These are phyloP conservation scores for Protonibea diacanthus DNA, from an alignment of 2,797 vertebrate genomes.

Conservation along the genomic window DNA sequence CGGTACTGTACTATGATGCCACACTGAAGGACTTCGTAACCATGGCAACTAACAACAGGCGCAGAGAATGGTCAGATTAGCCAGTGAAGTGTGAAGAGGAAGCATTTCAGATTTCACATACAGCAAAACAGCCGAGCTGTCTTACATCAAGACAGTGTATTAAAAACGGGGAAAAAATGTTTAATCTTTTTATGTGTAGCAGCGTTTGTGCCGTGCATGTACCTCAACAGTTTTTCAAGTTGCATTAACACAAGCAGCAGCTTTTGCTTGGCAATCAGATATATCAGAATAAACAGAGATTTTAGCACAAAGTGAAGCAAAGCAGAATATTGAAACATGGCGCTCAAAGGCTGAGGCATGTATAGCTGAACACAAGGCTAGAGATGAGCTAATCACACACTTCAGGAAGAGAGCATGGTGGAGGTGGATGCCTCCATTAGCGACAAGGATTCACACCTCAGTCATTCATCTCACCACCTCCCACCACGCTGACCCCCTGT, in stretches of 20 bases:
- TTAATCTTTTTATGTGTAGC: background rate
- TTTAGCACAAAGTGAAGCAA: constrained; percentile 7
- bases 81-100: constrained; percentile 72
- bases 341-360: constrained; percentile 27
- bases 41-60: constrained; percentile 86
- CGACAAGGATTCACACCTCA: constrained; percentile 78
- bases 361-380: constrained; percentile 20
- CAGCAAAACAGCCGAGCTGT: constrained; percentile 47
- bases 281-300: background rate
- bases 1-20: constrained; percentile 76
- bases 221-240: background rate
- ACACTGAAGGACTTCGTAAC: constrained; percentile 84
- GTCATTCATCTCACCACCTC: constrained; percentile 79
- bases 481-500: constrained; percentile 78
- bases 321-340: constrained; percentile 11
- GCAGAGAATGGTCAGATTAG: constrained; percentile 83
- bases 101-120: constrained; percentile 67
- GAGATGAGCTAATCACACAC: constrained; percentile 57
- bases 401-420: constrained; percentile 54
- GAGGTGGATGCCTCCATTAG: constrained; percentile 79
- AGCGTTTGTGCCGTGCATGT: background rate
- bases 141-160: constrained; percentile 17
- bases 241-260: background rate
- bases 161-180: constrained; percentile 20
- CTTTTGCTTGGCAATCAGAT: constrained; percentile 11